These are phyloP conservation scores for Rhinogobius similis DNA, from an alignment of 2,113 vertebrate genomes.

Conservation along the genomic window DNA sequence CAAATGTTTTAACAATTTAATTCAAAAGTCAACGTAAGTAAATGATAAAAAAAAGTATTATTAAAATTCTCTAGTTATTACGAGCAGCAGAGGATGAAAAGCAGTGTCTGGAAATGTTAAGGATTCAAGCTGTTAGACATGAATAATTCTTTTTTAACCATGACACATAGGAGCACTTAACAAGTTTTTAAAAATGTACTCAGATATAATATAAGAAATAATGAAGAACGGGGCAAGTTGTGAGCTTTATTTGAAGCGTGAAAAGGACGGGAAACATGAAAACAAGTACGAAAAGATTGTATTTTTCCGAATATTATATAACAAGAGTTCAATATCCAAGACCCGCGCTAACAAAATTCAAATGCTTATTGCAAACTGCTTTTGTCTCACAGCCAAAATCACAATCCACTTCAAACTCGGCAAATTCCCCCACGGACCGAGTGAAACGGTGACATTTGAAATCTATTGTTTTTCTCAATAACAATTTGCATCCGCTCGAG, in stretches of 20 bases:
- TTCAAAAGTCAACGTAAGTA: background rate
- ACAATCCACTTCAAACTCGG: conserved; percentile 33
- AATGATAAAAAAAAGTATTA: background rate
- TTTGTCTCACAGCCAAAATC: conserved; percentile 29
- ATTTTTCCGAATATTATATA: conserved; percentile 13
- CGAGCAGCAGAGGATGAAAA: background rate
- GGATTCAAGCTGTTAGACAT: conserved; percentile 14
- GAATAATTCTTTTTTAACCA: conserved; percentile 22
- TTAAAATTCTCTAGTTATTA: background rate
- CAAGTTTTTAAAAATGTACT: conserved; percentile 11
- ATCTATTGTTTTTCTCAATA: conserved; percentile 46
- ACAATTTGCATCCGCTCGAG: conserved; percentile 42
- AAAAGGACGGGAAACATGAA: background rate
- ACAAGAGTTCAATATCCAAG: conserved; percentile 34
- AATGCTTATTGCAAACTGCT: conserved; percentile 30
- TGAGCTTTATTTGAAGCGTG: background rate
- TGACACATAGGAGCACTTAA: background rate
- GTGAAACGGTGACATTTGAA: conserved; percentile 34
- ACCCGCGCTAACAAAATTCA: conserved; percentile 1
- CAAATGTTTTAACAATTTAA: background rate
- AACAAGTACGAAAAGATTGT: conserved; percentile 3
- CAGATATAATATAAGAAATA: background rate
- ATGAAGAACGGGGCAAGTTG: background rate
- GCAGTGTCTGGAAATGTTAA: background rate
- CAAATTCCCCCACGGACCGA: conserved; percentile 30